Base-by-base conservation (phyloP, 2,113 vertebrate genomes). In the Dolichallabes microphthalmus region DNA sequence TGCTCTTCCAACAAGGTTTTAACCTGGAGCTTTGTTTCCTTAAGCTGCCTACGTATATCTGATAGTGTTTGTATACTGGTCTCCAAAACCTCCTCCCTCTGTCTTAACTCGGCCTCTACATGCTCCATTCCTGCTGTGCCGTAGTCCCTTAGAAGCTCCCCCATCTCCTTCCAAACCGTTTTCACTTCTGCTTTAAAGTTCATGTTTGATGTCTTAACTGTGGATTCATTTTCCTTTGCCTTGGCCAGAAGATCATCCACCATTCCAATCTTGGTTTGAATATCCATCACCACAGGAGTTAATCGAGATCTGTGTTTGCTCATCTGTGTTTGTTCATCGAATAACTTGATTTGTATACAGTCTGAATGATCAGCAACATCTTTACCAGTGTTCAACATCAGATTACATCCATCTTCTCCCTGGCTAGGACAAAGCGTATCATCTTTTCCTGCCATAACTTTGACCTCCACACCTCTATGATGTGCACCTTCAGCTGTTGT, bases 61-160 rank as follows among this genome's bases (percentile, higher is more conserved):
- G 89, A 81, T 0, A 91, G 86, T 32, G 66, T 68, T 64, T 74
- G 50, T 27, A 93, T 90, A 12, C 86, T 90, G 19, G 30, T 52
- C 52, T 53, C 45, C 27, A 89, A 1, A 8, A 30, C 35, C 4
- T 89, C 90, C 78, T 94, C 94, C 10, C 88, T 89, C 8, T 90
- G 90, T 69, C 80, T 73, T 1, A 95, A 78, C 85, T 93, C 88
- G 4, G 87, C 84, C 50, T 94, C 92, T 2, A 94, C 86, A 25
- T 93, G 81, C 88, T 88, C 87, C 32, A 45, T 88, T 53, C 92
- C 91, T 80, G 86, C 86, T 3, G 19, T 35, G 0, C 69, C 75
- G 60, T 94, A 94, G 73, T 53, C 85, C 75, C 81, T 90, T 0
- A 91, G 74, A 66, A 90, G 66, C 55, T 89, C 87, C 3, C 30